Conservation (phyloP, 2,797 vertebrate genomes). For the Tiaroga cobitis region DNA sequence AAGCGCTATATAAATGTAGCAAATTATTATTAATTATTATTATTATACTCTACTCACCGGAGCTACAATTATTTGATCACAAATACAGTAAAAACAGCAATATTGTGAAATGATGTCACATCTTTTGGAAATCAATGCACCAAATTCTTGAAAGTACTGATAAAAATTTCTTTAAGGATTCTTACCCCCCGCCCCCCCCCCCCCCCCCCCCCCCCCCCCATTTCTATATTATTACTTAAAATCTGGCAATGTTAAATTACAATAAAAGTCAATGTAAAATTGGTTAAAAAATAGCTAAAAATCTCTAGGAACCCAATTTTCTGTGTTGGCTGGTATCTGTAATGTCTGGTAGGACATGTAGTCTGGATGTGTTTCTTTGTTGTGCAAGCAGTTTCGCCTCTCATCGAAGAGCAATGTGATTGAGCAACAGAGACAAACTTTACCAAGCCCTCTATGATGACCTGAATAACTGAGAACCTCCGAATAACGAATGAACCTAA, state of each 20-base stretch:
- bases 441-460: background rate
- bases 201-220: no score
- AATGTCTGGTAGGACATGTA: slow-evolving; percentile 13
- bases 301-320: background rate
- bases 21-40: no score
- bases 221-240: no score
- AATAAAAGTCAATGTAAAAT: background rate
- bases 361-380: slow-evolving; percentile 13
- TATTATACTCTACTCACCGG: background rate
- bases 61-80: background rate
- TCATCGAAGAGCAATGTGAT: background rate
- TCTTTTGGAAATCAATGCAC: background rate
- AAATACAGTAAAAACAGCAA: background rate
- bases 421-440: background rate
- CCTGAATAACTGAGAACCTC: background rate
- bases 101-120: background rate
- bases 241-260: background rate
- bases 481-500: background rate
- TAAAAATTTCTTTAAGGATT: no score
- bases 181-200: no score
- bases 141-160: background rate
- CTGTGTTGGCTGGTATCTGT: background rate
- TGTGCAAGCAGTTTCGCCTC: background rate
- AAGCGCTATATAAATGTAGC: no score
- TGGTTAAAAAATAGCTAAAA: background rate